Base-by-base conservation (phyloP, 2,797 vertebrate genomes). In the Buceros bicornis region DNA sequence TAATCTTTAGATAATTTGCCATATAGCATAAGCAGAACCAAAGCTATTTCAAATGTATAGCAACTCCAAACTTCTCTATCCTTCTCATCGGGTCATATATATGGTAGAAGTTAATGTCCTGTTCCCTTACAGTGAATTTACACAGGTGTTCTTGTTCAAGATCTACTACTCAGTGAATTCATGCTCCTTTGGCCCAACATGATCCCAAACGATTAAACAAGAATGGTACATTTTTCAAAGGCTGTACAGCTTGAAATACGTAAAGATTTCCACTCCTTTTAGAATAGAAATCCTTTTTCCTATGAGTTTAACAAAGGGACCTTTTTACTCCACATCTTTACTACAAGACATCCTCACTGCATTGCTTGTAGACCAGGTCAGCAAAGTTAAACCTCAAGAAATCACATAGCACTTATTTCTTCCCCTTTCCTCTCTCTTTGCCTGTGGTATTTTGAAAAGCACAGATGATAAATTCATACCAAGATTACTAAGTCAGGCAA, bases 1-100 rank as follows among this genome's bases (percentile, higher is more conserved):
- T 87, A 35, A 66, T 71, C 48, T 72, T 86, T 21, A 87, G 92
- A 67, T 82, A 65, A 91, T 93, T 91, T 84, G 74, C 56, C 53
- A 67, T 69, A 64, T 14, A 81, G 16, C 17, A 76, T 58, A 67
- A 87, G 47, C 71, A 83, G 12, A 93, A 71, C 29, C 72, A 29
- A 83, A 78, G 54, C 31, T 57, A 62, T 81, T 93, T 69, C 35
- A 91, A 84, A 90, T 7, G 19, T 9, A 54, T 1, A 71, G 17
- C 8, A 69, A 57, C 48, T 89, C 60, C 35, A 74, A 15, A 77
- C 11, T 92, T 60, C 45, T 92, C 25, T 66, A 11, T 50, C 33
- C 13, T 11, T 76, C 37, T 72, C 58, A 53, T 45, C 16, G 45
- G 28, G 16, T 26, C 26, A 53, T 16, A 20, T 29, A 42, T 60